phyloP scores from a whole-genome alignment of 2,888 invertebrate species.

The Tetheella fluctuosa region DNA sequence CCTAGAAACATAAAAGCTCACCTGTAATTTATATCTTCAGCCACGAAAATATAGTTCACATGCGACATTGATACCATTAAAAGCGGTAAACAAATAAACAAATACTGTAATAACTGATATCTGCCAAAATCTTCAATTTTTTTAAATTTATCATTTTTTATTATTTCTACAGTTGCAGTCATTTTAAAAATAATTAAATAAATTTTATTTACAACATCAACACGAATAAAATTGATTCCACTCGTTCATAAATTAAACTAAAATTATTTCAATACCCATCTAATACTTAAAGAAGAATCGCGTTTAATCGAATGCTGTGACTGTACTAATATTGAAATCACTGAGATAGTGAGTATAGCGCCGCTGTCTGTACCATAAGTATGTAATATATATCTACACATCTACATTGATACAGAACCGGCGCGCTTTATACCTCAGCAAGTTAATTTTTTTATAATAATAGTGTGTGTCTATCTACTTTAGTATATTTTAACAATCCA shows the following conservation, averaged over 20 bases:
- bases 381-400: not conserved
- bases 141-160: slow-evolving; percentile 31
- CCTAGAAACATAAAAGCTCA: slow-evolving; percentile 28
- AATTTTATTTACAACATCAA: no score
- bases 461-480: no score
- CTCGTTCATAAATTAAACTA: no score
- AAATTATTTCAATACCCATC: no score
- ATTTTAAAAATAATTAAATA: not conserved
- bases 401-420: no score
- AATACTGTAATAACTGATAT: slow-evolving; percentile 63
- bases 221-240: not conserved
- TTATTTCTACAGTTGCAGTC: not conserved
- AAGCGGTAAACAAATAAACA: slow-evolving; percentile 60
- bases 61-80: slow-evolving; percentile 67
- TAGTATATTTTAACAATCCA: no score
- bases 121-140: slow-evolving; percentile 55
- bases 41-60: slow-evolving; percentile 72
- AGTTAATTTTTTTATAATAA: no score
- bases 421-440: no score
- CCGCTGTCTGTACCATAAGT: not conserved
- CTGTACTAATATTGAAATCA: not conserved
- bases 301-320: not conserved
- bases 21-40: slow-evolving; percentile 66
- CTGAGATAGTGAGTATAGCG: not conserved
- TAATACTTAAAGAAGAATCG: not conserved